These are phyloP conservation scores for Sphaerophoria rueppellii DNA, from an alignment of 2,888 invertebrate genomes.

Conservation along the genomic window DNA sequence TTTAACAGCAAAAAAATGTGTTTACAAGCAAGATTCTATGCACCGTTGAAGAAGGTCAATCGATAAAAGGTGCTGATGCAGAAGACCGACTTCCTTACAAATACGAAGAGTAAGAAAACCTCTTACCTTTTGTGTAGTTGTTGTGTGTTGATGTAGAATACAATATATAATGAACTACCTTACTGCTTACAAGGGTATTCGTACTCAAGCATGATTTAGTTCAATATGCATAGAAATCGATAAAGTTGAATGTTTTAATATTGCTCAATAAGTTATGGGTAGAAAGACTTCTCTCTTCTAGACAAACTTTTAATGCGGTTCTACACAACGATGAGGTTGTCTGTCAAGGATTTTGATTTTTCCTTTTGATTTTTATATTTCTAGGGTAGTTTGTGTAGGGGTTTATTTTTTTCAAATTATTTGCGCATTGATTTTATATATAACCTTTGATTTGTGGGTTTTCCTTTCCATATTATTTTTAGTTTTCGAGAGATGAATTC, in stretches of 20 bases:
- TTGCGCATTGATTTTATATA: conserved; percentile 26
- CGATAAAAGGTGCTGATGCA: conserved; percentile 53
- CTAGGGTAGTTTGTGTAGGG: neutral
- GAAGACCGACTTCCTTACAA: conserved; percentile 16
- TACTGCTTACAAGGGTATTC: neutral
- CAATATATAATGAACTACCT: neutral
- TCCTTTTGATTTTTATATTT: neutral
- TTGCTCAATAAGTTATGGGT: neutral
- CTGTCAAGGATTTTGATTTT: conserved; percentile 18
- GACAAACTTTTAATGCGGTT: conserved; percentile 21
- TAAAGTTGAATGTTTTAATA: conserved; percentile 47
- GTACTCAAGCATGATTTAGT: conserved; percentile 20
- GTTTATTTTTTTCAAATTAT: neutral
- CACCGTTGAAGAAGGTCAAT: conserved; percentile 54
- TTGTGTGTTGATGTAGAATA: no score
- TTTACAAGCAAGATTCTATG: conserved; percentile 23
- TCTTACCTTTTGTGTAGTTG: conserved; percentile 26
- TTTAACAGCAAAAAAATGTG: neutral
- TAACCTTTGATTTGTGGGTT: neutral
- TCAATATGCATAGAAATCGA: conserved; percentile 47
- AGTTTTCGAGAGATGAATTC: neutral
- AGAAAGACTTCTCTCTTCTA: neutral
- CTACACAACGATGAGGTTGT: conserved; percentile 24
- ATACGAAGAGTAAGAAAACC: neutral
- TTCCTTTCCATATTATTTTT: neutral